Evolutionary conservation across 2,113 vertebrate genomes (phyloP).

Genomic region (Rhinolophus sinicus): DNA sequence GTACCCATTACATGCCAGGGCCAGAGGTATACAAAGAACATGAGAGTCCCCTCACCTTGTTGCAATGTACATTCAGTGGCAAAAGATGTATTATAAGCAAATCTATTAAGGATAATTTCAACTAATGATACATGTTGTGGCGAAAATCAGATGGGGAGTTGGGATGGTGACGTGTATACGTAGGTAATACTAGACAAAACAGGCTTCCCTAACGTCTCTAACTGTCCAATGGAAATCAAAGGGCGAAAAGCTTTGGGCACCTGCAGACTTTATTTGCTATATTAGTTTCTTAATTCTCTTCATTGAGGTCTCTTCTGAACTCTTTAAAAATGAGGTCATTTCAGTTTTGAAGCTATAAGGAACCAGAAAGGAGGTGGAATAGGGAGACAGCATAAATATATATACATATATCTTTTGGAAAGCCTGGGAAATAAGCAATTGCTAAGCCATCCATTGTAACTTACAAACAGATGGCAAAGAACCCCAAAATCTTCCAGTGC

Average conservation of each 20-base stretch:
- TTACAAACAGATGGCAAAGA: neutral
- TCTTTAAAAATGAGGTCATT: neutral
- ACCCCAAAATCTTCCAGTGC: neutral
- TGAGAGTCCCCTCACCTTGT: neutral
- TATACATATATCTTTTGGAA: neutral
- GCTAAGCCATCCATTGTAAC: neutral
- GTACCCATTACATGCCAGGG: neutral
- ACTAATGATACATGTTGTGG: neutral
- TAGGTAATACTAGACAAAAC: neutral
- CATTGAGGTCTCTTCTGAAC: neutral
- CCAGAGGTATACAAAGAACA: neutral
- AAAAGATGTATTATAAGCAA: neutral
- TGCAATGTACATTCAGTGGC: neutral
- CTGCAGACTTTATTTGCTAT: neutral
- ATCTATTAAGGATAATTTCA: neutral
- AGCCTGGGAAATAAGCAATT: neutral
- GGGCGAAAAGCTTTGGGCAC: neutral
- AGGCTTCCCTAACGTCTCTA: neutral
- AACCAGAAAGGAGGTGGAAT: neutral
- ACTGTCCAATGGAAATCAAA: neutral
- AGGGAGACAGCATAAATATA: accelerated
- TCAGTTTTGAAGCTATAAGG: neutral
- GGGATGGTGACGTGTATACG: accelerated
- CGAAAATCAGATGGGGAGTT: neutral
- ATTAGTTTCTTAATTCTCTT: neutral